Evolutionary conservation across 2,113 vertebrate genomes (phyloP), one percentile per base, ranked within the genome.

Genomic region (Meleagris gallopavo): DNA sequence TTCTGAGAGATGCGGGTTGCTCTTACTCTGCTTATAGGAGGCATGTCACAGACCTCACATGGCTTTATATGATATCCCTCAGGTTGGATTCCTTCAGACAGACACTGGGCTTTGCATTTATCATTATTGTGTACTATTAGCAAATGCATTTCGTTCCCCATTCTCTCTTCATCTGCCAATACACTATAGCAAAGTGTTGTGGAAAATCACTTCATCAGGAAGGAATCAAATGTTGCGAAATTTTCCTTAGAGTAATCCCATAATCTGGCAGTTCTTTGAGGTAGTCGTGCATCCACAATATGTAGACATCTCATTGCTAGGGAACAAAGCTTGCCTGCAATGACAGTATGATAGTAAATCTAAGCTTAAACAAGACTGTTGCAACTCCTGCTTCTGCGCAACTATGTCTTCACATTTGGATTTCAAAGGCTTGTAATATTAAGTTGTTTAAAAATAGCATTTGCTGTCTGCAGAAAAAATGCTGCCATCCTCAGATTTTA

Each of bases 151-250:
- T 93, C 43, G 14, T 79, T 81, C 41, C 38, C 18, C 36, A 5
- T 40, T 34, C 79, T 88, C 87, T 62, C 83, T 79, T 90, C 76
- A 32, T 72, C 80, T 66, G 80, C 88, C 90, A 92, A 38, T 14
- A 90, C 15, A 58, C 77, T 80, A 15, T 57, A 89, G 88, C n/a
- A 30, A 84, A 96, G 40, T 62, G 86, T 81, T 86, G 76, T 93
- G 94, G 94, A 93, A 97, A 96, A 96, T 90, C 94, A 78, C 91
- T 95, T 93, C 88, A 95, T 78, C 76, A 24, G 93, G 83, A 94
- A 95, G 80, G 90, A 95, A 94, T 95, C 91, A 93, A 77, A 86
- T 1, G 7, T 50, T 95, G 90, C 9, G 9, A 96, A 95, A 93
- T 81, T 93, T 97, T 94, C 88, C 94, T 94, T 75, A 65, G 82